These are phyloP conservation scores for Anas platyrhynchos DNA, from an alignment of 2,113 vertebrate species.

Conservation along the genomic window DNA sequence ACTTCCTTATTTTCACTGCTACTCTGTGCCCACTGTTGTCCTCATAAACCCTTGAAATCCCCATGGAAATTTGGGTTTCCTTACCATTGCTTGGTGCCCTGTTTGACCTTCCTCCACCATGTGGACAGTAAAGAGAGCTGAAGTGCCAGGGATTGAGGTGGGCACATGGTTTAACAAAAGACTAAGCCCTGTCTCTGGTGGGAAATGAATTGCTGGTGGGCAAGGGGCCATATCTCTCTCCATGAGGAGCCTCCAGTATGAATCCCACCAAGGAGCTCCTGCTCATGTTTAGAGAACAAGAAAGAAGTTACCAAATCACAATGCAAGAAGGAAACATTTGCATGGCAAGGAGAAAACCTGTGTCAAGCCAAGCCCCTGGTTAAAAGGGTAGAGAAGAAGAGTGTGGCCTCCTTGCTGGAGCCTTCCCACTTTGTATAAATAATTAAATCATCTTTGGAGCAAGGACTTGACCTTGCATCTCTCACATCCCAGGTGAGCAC, in stretches of 20 bases:
- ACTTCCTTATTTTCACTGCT: not conserved
- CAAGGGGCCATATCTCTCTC: not conserved
- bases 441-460: constrained; percentile 33
- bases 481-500: not conserved
- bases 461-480: constrained; percentile 43
- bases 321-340: not conserved
- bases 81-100: not conserved
- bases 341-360: not conserved
- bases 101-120: not conserved
- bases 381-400: not conserved
- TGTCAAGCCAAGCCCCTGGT: not conserved
- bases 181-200: fast-evolving
- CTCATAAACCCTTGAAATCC: not conserved
- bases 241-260: fast-evolving
- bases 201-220: not conserved
- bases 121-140: fast-evolving
- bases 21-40: not conserved
- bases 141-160: not conserved
- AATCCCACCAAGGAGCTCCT: fast-evolving
- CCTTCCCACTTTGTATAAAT: constrained; percentile 53
- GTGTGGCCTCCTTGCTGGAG: not conserved
- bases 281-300: not conserved
- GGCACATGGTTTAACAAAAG: not conserved
- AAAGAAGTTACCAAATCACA: not conserved
- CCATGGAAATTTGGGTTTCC: fast-evolving